Evolutionary conservation across 2,888 invertebrate genomes (phyloP).

Genomic region (Augochlorella aurata): DNA sequence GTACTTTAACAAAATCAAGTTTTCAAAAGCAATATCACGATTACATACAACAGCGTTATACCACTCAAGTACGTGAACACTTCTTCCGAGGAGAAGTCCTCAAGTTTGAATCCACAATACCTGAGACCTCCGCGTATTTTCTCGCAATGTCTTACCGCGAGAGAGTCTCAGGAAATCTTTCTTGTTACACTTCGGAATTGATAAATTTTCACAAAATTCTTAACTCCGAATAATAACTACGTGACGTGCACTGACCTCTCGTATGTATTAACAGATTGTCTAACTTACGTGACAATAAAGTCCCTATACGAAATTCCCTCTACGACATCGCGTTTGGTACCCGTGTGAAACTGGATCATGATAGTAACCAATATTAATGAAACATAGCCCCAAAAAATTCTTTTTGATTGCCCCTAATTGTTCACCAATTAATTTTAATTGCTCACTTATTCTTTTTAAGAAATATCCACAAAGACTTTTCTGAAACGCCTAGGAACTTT

Average conservation of each 20-base stretch:
- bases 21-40: slow-evolving; percentile 56
- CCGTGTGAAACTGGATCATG: too few species aligned
- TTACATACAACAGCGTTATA: slow-evolving; percentile 63
- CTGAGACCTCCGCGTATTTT: slow-evolving; percentile 66
- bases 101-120: slow-evolving; percentile 32
- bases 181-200: slow-evolving; percentile 60
- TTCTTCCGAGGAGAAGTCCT: slow-evolving; percentile 36
- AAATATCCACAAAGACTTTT: too few species aligned
- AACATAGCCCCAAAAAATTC: too few species aligned
- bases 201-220: slow-evolving; percentile 68
- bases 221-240: slow-evolving; percentile 73
- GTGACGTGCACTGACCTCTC: slow-evolving; percentile 80
- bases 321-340: background rate
- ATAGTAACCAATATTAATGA: too few species aligned
- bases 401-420: too few species aligned
- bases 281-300: slow-evolving; percentile 46
- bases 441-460: too few species aligned
- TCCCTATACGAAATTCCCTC: slow-evolving; percentile 45
- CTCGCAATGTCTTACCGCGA: slow-evolving; percentile 65
- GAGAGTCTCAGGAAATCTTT: slow-evolving; percentile 67
- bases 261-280: slow-evolving; percentile 61
- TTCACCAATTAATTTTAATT: too few species aligned
- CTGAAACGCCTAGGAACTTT: too few species aligned
- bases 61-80: slow-evolving; percentile 56
- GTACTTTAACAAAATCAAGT: slow-evolving; percentile 58